Conservation (phyloP, 2,113 vertebrate species). For the Ochotona princeps region DNA sequence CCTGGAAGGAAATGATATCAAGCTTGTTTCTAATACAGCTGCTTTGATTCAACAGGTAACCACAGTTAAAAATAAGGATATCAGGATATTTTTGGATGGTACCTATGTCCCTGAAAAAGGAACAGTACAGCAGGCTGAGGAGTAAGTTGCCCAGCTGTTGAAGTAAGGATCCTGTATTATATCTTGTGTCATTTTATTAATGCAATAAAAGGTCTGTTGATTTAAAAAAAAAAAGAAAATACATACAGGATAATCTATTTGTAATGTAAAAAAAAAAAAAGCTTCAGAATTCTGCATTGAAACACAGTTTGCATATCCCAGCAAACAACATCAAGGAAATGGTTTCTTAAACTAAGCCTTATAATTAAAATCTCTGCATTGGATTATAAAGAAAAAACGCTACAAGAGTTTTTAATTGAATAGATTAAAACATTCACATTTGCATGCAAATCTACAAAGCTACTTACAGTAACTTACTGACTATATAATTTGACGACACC, state of each 20-base stretch:
- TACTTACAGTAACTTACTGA: slow-evolving; percentile 38
- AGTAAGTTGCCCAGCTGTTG: too few species aligned
- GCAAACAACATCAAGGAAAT: neutral
- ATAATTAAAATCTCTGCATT: slow-evolving; percentile 49
- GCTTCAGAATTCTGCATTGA: neutral
- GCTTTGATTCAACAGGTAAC: too few species aligned
- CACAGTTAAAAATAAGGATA: too few species aligned
- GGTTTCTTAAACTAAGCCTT: slow-evolving; percentile 22
- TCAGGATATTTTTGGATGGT: too few species aligned
- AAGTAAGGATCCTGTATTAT: too few species aligned
- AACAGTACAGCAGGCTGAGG: too few species aligned
- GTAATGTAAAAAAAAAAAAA: neutral
- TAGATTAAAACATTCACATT: slow-evolving; percentile 54
- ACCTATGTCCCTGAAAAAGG: too few species aligned
- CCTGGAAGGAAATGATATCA: too few species aligned
- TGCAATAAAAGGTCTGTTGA: too few species aligned
- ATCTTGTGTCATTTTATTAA: too few species aligned
- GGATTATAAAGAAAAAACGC: neutral
- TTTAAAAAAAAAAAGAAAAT: slow-evolving; percentile 7
- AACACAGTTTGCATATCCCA: neutral
- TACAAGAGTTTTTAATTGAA: slow-evolving; percentile 58
- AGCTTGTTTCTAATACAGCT: too few species aligned
- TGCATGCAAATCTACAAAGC: slow-evolving; percentile 37
- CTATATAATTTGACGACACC: slow-evolving; percentile 59
- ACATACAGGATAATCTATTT: neutral